Evolutionary conservation across 2,113 vertebrate genomes (phyloP).

Genomic region (cat (Felis catus)): DNA sequence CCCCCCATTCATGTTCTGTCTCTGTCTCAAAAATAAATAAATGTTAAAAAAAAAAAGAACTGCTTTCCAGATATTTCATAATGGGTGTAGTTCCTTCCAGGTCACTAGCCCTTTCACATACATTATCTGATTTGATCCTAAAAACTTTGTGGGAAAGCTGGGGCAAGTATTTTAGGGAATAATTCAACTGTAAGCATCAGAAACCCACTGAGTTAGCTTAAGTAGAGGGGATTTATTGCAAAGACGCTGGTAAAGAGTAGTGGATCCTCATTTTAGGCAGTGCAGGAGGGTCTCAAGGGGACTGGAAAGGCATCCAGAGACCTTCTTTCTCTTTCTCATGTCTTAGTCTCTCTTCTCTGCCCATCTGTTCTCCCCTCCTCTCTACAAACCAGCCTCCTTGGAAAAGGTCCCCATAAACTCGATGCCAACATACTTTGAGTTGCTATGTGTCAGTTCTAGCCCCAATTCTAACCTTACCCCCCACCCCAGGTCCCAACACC

Average conservation of each 20-base stretch:
- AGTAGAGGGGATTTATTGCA: not conserved
- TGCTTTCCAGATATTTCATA: conserved; percentile 40
- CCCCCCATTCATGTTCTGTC: too few species aligned
- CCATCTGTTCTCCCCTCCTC: not conserved
- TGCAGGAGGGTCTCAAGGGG: not conserved
- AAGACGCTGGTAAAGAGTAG: not conserved
- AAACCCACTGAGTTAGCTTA: not conserved
- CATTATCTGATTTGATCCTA: conserved; percentile 30
- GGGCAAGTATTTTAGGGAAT: not conserved
- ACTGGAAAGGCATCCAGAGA: not conserved
- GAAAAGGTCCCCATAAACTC: not conserved
- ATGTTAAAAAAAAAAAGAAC: not conserved
- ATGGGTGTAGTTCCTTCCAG: not conserved
- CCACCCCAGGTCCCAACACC: not conserved
- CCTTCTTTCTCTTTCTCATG: not conserved
- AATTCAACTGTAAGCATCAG: not conserved
- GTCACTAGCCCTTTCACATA: conserved; percentile 18
- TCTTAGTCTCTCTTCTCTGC: not conserved
- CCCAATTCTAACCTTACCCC: not conserved
- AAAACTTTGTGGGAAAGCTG: not conserved
- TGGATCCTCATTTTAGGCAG: not conserved
- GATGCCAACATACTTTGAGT: not conserved
- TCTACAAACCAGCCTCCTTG: not conserved
- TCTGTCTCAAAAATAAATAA: too few species aligned
- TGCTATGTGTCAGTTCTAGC: not conserved